These are phyloP conservation scores for Octopus bimaculoides DNA, from an alignment of 1,140 invertebrate species.

Conservation along the genomic window DNA sequence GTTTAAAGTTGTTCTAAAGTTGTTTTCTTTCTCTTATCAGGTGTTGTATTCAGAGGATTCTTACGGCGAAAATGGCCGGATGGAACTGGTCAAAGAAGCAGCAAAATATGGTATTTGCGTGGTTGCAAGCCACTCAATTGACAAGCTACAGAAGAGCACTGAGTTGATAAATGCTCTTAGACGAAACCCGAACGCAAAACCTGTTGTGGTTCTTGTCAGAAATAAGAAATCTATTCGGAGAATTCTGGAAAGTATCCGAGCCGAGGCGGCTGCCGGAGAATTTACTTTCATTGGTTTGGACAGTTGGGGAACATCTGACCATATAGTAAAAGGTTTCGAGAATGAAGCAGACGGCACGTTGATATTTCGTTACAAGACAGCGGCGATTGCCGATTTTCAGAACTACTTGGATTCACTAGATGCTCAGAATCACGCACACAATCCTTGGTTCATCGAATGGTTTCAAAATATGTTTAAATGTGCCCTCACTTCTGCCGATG, in stretches of 20 bases:
- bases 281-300: conserved; percentile 32
- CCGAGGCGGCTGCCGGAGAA: conserved; percentile 19
- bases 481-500: conserved; percentile 27
- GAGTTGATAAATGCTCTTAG: background rate
- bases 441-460: conserved; percentile 53
- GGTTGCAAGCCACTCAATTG: conserved; percentile 33
- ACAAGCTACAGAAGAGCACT: background rate
- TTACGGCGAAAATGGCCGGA: conserved; percentile 27
- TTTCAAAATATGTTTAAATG: conserved; percentile 44
- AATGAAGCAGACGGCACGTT: conserved; percentile 36
- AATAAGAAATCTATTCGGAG: conserved; percentile 16
- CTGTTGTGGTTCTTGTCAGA: conserved; percentile 33
- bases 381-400: conserved; percentile 28
- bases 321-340: conserved; percentile 29
- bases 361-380: conserved; percentile 23
- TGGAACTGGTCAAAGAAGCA: conserved; percentile 33
- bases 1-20: background rate
- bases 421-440: conserved; percentile 32
- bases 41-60: conserved; percentile 24
- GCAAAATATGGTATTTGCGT: conserved; percentile 50
- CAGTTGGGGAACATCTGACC: conserved; percentile 21
- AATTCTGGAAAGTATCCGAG: conserved; percentile 31
- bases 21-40: conserved; percentile 21
- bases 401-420: conserved; percentile 32
- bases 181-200: conserved; percentile 19